phyloP scores from a whole-genome alignment of 2,797 vertebrate genomes.

The Falco novaeseelandiae region DNA sequence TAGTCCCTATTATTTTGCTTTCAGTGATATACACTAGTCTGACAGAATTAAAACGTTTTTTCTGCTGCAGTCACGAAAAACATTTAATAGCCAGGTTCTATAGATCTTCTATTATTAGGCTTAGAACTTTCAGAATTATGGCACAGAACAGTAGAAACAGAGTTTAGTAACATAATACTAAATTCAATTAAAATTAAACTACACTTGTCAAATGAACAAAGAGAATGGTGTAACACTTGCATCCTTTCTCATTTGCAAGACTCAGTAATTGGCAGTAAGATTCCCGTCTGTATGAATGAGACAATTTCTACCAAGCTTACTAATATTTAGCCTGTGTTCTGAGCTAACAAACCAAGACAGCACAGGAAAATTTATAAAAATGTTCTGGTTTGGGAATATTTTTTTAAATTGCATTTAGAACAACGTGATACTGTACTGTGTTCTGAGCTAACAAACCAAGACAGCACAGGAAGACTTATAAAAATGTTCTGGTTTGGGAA shows the following conservation, averaged over 20 bases:
- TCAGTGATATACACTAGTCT: not conserved
- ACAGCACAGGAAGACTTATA: not conserved
- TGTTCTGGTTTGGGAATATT: not conserved
- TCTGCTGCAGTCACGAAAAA: not conserved
- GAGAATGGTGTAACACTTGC: not conserved
- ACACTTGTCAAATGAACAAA: not conserved
- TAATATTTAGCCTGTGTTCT: not conserved
- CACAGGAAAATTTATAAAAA: not conserved
- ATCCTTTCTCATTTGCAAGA: not conserved
- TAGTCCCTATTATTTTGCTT: not conserved
- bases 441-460: not conserved
- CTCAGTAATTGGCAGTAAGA: not conserved
- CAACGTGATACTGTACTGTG: too few species aligned
- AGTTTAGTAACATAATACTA: not conserved
- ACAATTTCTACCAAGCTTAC: not conserved
- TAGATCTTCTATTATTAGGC: not conserved
- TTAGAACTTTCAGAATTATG: not conserved
- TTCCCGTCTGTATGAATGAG: not conserved
- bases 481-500: not conserved
- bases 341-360: not conserved
- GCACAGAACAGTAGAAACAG: not conserved
- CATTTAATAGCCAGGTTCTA: not conserved
- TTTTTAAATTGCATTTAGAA: not conserved
- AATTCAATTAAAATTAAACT: constrained; percentile 11
- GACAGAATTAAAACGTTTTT: not conserved